Conservation (phyloP, 2,797 vertebrate species). For the Odontamblyopus rebecca region DNA sequence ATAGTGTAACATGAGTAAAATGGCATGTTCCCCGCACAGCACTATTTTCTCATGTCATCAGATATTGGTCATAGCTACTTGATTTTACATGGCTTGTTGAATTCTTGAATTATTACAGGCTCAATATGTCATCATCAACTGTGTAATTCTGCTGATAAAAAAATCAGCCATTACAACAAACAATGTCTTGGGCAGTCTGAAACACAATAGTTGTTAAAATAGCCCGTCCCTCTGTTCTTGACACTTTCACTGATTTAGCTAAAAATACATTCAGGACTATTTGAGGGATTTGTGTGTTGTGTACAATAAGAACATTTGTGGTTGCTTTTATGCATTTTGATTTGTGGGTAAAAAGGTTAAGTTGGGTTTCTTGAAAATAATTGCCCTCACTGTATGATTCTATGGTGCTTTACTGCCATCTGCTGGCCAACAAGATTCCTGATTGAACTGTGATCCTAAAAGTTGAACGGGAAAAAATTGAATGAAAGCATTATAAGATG, state of each 20-base stretch:
- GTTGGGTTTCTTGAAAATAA: not conserved
- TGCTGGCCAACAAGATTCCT: conserved; percentile 27
- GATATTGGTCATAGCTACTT: not conserved
- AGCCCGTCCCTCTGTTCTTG: conserved; percentile 21
- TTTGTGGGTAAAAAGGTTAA: not conserved
- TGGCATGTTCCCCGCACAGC: not conserved
- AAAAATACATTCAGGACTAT: conserved; percentile 26
- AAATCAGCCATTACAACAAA: not conserved
- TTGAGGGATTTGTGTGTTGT: not conserved
- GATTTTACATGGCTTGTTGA: not conserved
- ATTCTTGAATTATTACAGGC: not conserved
- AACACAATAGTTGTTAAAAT: conserved; percentile 47
- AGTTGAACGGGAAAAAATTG: not conserved
- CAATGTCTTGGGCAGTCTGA: conserved; percentile 7
- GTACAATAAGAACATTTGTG: conserved; percentile 8
- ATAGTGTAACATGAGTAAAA: too few species aligned
- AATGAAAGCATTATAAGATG: not conserved
- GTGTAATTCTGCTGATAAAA: not conserved
- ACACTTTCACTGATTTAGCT: conserved; percentile 27
- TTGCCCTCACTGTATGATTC: not conserved
- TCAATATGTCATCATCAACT: not conserved
- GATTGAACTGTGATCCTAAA: not conserved
- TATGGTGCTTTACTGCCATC: conserved; percentile 47
- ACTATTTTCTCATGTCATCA: not conserved
- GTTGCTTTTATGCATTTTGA: conserved; percentile 7